A percentile compares a stretch with the other conserved stretches of the same genome.
Evolutionary conservation across 1,140 invertebrate genomes (phyloP).

Genomic region (Coenobita brevimanus): DNA sequence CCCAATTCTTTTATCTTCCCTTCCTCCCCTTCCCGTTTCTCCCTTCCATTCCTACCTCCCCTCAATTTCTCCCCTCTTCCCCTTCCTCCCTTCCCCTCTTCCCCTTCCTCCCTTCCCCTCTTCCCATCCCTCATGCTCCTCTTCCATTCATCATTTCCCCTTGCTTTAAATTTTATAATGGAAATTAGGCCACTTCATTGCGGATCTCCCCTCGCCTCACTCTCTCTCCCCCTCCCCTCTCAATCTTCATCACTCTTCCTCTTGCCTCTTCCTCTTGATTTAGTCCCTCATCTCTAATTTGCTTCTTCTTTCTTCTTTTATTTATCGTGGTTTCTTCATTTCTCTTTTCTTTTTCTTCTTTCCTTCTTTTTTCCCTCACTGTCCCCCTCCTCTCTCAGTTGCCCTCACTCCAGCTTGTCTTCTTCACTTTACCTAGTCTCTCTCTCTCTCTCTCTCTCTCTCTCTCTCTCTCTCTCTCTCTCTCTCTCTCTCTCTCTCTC

Average conservation of each 20-base stretch:
- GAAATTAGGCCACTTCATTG: slow-evolving; percentile 61
- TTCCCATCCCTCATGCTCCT: neutral
- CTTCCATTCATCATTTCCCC: slow-evolving; percentile 55
- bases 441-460: neutral
- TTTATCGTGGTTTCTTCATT: neutral
- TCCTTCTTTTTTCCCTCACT: neutral
- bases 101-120: neutral
- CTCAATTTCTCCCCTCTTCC: neutral
- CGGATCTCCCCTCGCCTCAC: slow-evolving; percentile 28
- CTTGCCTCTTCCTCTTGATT: neutral
- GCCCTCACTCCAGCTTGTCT: slow-evolving; percentile 23
- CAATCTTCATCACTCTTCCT: neutral
- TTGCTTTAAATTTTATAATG: slow-evolving; percentile 64
- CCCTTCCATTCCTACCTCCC: neutral
- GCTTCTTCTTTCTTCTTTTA: too few species aligned
- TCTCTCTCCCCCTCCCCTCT: neutral
- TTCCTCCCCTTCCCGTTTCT: neutral
- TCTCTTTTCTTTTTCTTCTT: neutral
- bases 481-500: too few species aligned
- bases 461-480: neutral
- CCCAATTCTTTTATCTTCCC: too few species aligned
- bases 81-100: neutral
- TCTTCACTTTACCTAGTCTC: too few species aligned
- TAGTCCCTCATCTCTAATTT: neutral
- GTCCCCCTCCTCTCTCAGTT: slow-evolving; percentile 23